Percentiles rank a stretch among this genome's conserved stretches.
Conservation (phyloP, 2,888 invertebrate species). For the Tetragonisca angustula region DNA sequence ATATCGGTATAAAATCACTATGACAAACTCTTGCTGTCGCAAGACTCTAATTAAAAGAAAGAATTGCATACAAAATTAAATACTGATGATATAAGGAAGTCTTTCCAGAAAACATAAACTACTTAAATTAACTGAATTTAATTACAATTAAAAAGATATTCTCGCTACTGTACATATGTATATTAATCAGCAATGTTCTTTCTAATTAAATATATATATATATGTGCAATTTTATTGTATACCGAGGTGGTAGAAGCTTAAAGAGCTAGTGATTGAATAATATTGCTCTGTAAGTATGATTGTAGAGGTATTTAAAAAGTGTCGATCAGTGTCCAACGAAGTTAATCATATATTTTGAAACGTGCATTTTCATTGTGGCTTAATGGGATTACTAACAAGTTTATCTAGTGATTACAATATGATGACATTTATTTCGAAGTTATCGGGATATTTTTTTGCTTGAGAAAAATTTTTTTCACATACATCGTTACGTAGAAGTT, state of each 20-base stretch:
- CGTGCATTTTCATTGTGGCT: neutral
- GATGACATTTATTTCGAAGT: neutral
- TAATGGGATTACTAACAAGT: neutral
- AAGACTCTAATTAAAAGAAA: conserved; percentile 8
- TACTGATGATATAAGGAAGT: neutral
- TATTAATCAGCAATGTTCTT: conserved; percentile 58
- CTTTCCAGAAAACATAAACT: conserved; percentile 4
- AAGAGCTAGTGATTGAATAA: conserved; percentile 17
- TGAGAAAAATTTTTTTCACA: neutral
- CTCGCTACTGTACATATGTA: conserved; percentile 66
- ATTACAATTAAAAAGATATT: conserved; percentile 45
- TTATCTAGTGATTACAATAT: neutral
- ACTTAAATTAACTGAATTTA: conserved; percentile 15
- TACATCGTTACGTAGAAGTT: neutral
- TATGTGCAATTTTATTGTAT: conserved; percentile 55
- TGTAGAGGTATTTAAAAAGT: conserved; percentile 23
- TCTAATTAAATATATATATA: conserved; percentile 38
- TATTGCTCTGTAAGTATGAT: conserved; percentile 11
- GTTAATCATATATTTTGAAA: neutral
- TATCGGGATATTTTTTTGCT: neutral
- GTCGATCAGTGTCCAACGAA: conserved; percentile 52
- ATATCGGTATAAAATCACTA: conserved; percentile 22
- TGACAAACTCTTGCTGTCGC: conserved; percentile 1
- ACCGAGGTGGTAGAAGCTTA: conserved; percentile 18
- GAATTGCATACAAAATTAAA: conserved; percentile 12